phyloP scores from a whole-genome alignment of 2,888 invertebrate species.

The Labia minor region DNA sequence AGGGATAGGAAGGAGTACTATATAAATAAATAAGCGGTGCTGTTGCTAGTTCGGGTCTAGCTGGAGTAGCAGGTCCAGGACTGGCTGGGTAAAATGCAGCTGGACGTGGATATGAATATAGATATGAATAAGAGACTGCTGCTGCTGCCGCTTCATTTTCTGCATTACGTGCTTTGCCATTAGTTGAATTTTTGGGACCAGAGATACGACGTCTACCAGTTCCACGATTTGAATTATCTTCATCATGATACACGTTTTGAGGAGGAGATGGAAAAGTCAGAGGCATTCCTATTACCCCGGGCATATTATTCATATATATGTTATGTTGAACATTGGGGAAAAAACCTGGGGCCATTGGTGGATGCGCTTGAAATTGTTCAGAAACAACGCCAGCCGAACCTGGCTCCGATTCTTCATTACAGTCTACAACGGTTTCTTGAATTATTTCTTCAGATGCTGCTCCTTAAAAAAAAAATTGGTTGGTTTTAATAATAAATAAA shows the following conservation, averaged over 20 bases:
- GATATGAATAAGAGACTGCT: background rate
- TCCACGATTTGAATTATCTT: background rate
- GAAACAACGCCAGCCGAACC: background rate
- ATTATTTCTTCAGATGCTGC: background rate
- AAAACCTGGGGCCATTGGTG: background rate
- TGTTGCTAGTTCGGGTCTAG: background rate
- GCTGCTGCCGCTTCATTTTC: background rate
- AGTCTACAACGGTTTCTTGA: background rate
- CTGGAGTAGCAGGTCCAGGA: background rate
- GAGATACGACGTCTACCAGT: background rate
- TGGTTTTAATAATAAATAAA: too few species aligned
- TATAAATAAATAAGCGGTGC: background rate
- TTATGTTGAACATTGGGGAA: background rate
- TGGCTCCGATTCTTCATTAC: background rate
- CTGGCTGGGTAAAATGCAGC: background rate
- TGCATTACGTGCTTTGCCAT: background rate
- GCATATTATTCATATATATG: background rate
- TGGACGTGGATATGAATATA: background rate
- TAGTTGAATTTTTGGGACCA: background rate
- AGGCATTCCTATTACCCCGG: background rate
- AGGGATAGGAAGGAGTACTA: background rate
- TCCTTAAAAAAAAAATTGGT: background rate
- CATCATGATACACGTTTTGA: background rate
- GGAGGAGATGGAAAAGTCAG: background rate
- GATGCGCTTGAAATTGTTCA: background rate